Evolutionary conservation across 23 tunicate genomes (phyloP), one percentile per base, ranked within the genome.

Genomic region (Ciona savignyi): DNA sequence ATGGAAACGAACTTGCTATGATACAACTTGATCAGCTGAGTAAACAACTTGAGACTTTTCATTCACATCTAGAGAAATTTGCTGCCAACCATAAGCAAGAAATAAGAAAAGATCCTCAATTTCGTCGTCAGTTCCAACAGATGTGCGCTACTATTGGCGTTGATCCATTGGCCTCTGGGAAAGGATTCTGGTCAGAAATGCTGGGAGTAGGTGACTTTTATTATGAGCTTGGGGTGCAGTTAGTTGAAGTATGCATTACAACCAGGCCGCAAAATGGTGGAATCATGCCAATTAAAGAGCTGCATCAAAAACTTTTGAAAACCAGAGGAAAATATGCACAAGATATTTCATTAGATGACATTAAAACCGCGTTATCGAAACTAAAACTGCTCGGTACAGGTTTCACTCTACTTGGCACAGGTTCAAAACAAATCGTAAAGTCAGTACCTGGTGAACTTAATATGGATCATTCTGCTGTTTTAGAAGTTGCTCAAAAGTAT

Each of bases 131-230:
- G 62, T 95, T 95, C 75, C 99, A 95, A 72, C 86, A 85, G 79
- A 95, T 95, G 99, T 95, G 99, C 76, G 99, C 99, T 34, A 65
- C 99, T 15, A 95, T 95, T 61, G 99, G 99, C 19, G 97, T 95
- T 27, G 99, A 95, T 62, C 99, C 99, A 11, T 60, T 95, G 60
- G 96, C 99, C 24, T 95, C 99, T 31, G 79, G 96, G 21, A 95
- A 95, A 73, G 99, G 99, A 23, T 95, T 95, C 66, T 95, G 99
- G 99, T 91, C 99, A 1, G 99, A 95, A 72, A 89, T 95, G 96
- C 67, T 95, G 4, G 99, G 99, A 19, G 95, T 95, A 24, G 99
- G 99, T 25, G 93, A 85, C 76, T 95, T 88, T 67, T 95, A 95
- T 64, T 95, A 95, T 63, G 99, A 95, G 76, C 80, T 95, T 33